Conservation (phyloP, 2,797 vertebrate species). For the Cossypha heuglini region DNA sequence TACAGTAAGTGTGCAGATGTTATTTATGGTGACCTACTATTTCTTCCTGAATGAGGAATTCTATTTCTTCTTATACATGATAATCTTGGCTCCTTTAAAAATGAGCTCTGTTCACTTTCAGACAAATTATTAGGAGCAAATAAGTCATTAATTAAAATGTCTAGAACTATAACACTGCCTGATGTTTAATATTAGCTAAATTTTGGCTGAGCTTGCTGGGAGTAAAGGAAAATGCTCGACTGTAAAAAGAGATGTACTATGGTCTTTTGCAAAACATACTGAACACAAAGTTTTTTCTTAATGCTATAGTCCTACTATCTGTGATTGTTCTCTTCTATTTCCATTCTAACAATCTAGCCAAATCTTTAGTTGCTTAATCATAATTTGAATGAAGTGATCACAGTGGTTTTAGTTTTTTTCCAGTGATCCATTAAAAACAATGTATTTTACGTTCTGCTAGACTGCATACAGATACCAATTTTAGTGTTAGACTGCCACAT, state of each 20-base stretch:
- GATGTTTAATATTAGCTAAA: background rate
- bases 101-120: background rate
- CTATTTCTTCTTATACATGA: conserved; percentile 2
- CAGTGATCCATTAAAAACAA: background rate
- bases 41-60: conserved; percentile 25
- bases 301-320: background rate
- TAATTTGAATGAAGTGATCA: background rate
- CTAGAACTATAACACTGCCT: background rate
- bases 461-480: background rate
- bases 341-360: background rate
- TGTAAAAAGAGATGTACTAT: background rate
- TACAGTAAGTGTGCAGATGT: conserved; percentile 58
- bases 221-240: background rate
- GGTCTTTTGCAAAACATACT: background rate
- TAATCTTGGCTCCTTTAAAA: conserved; percentile 29
- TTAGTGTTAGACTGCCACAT: background rate
- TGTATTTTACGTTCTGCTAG: background rate
- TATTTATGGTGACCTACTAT: conserved; percentile 55
- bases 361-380: background rate
- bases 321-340: background rate
- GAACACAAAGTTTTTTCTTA: background rate
- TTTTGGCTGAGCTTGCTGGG: background rate
- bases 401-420: background rate
- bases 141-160: conserved; percentile 8
- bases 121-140: background rate